These are phyloP conservation scores for Scrobipalpa costella DNA, from an alignment of 2,888 invertebrate species.

Conservation along the genomic window DNA sequence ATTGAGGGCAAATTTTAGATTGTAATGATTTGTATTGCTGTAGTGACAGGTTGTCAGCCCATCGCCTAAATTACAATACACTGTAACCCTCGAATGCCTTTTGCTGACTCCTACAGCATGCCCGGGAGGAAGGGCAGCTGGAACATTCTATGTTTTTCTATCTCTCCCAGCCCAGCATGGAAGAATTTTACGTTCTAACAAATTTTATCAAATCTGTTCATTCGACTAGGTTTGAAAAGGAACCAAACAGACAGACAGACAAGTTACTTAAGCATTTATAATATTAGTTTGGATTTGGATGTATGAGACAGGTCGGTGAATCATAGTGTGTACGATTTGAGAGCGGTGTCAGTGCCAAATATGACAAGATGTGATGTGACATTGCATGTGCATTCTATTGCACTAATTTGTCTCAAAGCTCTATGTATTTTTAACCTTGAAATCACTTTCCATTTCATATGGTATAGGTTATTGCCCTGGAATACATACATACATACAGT, in stretches of 20 bases:
- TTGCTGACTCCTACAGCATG: too few relatives aligned
- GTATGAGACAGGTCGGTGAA: background rate
- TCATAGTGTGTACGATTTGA: background rate
- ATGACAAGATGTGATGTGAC: conserved; percentile 5
- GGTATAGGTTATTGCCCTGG: background rate
- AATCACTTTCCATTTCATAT: background rate
- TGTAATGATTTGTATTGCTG: too few relatives aligned
- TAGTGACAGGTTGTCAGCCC: too few relatives aligned
- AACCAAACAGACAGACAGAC: background rate
- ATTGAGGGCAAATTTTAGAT: too few relatives aligned
- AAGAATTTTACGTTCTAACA: background rate
- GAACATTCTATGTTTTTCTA: too few relatives aligned
- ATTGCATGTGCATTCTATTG: background rate
- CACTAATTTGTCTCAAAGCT: background rate
- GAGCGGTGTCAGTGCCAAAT: background rate
- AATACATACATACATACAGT: too few relatives aligned
- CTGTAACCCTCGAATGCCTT: too few relatives aligned
- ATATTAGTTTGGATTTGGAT: background rate
- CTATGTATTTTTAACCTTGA: background rate
- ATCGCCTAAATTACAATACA: too few relatives aligned
- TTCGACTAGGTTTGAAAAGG: background rate
- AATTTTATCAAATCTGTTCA: background rate
- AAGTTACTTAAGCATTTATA: background rate
- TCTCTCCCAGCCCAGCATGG: too few relatives aligned
- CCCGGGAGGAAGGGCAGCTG: too few relatives aligned